Conservation (phyloP, 2,113 vertebrate species). For the Microtus montanus region DNA sequence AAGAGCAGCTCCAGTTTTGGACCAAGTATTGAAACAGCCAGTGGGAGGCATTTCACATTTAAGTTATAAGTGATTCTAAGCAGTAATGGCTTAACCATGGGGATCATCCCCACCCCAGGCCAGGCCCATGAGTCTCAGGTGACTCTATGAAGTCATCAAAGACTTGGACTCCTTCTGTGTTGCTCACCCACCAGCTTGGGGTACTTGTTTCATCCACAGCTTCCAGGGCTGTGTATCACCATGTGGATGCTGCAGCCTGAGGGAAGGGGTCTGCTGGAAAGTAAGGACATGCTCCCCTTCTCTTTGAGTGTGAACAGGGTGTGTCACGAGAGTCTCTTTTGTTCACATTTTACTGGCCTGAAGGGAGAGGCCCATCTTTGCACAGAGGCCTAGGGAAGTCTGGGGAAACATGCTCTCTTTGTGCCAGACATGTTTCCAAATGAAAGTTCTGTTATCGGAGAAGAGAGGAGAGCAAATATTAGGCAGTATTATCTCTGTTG, state of each 20-base stretch:
- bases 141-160: not conserved
- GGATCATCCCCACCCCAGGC: not conserved
- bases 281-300: not conserved
- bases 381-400: not conserved
- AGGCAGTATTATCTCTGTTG: not conserved
- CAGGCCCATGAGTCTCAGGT: not conserved
- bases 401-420: conserved; percentile 13
- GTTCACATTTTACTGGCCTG: not conserved
- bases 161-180: not conserved
- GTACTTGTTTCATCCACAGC: not conserved
- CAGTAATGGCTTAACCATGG: not conserved
- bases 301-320: not conserved
- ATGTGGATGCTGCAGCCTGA: not conserved
- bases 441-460: not conserved
- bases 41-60: not conserved
- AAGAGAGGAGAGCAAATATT: not conserved
- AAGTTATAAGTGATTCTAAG: not conserved
- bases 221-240: not conserved
- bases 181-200: not conserved
- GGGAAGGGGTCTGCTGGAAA: not conserved
- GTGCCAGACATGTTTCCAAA: not conserved
- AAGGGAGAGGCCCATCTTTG: not conserved
- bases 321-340: not conserved
- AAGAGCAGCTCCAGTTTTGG: not conserved
- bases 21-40: not conserved